Evolutionary conservation across 2,113 vertebrate genomes (phyloP).

Genomic region (Chionis minor): DNA sequence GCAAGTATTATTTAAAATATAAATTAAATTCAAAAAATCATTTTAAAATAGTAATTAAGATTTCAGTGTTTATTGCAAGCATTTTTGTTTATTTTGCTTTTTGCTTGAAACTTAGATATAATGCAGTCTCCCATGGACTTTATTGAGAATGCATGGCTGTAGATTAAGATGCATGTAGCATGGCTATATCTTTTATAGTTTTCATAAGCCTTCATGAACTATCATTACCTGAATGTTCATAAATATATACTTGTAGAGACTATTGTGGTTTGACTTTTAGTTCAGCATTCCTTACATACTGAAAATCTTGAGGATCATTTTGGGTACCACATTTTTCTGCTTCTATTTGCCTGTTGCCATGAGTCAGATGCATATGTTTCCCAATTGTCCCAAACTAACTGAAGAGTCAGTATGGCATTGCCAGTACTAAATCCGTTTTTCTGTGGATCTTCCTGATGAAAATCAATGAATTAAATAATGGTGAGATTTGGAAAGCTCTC

Average conservation of each 20-base stretch:
- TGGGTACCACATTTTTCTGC: not conserved
- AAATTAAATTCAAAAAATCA: not conserved
- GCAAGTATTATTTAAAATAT: constrained; percentile 36
- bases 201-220: constrained; percentile 51
- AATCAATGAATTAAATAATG: not conserved
- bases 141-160: constrained; percentile 69
- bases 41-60: not conserved
- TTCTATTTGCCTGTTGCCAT: not conserved
- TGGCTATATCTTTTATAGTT: constrained; percentile 62
- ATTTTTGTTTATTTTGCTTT: constrained; percentile 39
- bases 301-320: not conserved
- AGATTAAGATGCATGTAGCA: constrained; percentile 73
- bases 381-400: not conserved
- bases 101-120: constrained; percentile 33
- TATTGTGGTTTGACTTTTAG: not conserved
- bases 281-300: not conserved
- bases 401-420: not conserved
- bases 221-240: constrained; percentile 46
- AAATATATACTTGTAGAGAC: constrained; percentile 20
- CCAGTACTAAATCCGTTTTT: not conserved
- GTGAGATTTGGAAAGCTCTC: not conserved
- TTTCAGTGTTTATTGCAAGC: not conserved
- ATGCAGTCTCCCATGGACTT: constrained; percentile 59
- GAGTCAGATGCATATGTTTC: not conserved
- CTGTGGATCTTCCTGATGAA: not conserved